Base-by-base conservation (phyloP, 2,113 vertebrate genomes). In the Porphyrio hochstetteri region DNA sequence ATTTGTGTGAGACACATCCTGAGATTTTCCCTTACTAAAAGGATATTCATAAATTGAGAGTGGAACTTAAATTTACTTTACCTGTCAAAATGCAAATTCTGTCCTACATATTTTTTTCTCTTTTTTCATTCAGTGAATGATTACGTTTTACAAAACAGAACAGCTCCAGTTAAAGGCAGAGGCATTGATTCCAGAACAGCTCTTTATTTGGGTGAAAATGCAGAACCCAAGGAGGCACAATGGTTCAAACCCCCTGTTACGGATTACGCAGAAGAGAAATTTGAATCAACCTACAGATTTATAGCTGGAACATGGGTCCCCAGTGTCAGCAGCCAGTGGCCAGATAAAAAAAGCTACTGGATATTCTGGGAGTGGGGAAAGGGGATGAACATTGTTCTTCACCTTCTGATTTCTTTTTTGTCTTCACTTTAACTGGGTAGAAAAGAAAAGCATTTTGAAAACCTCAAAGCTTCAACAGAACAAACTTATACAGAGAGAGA, bases 341-440 rank as follows among this genome's bases (percentile, higher is more conserved):
- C 40, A 72, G 17, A 72, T 42, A 56, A 93, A 83, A 83, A 88
- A 91, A 83, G 8, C 8, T 82, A 36, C 46, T 74, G 36, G 82
- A 84, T 94, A 93, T 90, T 86, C 52, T 70, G 69, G 64, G 82
- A 82, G 52, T 87, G 85, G 42, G 21, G 33, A 85, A 84, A 77
- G 24, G 64, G 48, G 72, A 76, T 60, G 50, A 93, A 44, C 56
- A 61, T 46, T 81, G 50, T 25, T 86, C 77, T 91, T 91, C 25
- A 61, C 11, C 33, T 91, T 82, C n/a, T 50, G 14, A 36, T 72
- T 83, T 72, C 7, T 57, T 86, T 80, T 81, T 63, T 91, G 21
- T 24, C 25, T 83, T 91, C 46, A 59, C 29, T 69, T 56, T 52
- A 64, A 86, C 44, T 31, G 28, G 9, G 46, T 36, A 69, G 59